Conservation (phyloP, 1,140 invertebrate species). For the Dryas iulia region DNA sequence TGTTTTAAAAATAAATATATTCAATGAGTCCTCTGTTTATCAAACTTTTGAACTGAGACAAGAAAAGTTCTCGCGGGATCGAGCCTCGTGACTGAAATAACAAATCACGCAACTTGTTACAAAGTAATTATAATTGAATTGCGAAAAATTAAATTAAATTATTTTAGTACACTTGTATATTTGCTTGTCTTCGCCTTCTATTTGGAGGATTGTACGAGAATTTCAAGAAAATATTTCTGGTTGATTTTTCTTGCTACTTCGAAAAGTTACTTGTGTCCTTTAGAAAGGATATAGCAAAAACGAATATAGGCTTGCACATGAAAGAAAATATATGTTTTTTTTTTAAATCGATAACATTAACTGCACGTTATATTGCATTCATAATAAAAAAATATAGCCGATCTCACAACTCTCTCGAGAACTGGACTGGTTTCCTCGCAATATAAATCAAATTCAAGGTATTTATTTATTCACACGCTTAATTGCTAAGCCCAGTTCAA, state of each 20-base stretch:
- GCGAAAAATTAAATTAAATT: background rate
- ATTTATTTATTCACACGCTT: slow-evolving; percentile 1
- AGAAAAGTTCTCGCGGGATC: background rate
- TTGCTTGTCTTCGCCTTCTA: no score
- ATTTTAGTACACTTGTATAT: no score
- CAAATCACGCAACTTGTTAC: background rate
- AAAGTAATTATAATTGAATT: background rate
- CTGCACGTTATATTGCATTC: no score
- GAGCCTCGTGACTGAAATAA: background rate
- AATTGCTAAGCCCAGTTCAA: background rate
- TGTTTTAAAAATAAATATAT: background rate
- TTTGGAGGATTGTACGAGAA: no score
- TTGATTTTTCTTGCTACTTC: no score
- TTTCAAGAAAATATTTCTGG: no score
- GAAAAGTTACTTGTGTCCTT: no score
- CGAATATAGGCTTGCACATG: no score
- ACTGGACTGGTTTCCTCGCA: background rate
- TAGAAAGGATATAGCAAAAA: no score
- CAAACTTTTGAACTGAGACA: background rate
- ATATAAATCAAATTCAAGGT: background rate
- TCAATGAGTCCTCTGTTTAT: background rate
- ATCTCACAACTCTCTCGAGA: background rate
- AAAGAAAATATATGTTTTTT: no score
- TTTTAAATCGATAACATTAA: no score
- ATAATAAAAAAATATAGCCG: no score